These are phyloP conservation scores for Cepaea nemoralis DNA, from an alignment of 1,140 invertebrate genomes.

Conservation along the genomic window DNA sequence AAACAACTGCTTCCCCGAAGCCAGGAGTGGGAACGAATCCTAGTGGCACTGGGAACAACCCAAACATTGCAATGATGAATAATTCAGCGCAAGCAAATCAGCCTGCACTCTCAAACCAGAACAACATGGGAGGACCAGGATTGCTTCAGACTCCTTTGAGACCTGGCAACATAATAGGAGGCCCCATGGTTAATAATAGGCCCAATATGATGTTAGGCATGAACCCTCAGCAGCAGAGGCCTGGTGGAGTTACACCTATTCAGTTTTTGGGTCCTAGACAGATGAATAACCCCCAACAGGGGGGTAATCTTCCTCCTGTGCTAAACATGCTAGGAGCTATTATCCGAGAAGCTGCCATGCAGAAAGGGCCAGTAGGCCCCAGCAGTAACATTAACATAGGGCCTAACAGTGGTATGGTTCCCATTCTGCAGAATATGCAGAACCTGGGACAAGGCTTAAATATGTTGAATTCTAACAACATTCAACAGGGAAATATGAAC, in stretches of 20 bases:
- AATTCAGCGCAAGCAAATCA: slow-evolving; percentile 1
- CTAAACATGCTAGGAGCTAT: slow-evolving; percentile 50
- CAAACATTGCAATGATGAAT: slow-evolving; percentile 13
- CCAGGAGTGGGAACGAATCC: slow-evolving; percentile 4
- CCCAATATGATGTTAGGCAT: slow-evolving; percentile 27
- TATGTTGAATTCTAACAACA: slow-evolving; percentile 5
- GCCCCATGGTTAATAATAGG: slow-evolving; percentile 12
- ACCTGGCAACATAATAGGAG: background rate
- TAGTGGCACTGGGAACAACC: background rate
- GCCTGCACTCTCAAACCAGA: background rate
- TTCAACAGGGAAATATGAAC: slow-evolving; percentile 16
- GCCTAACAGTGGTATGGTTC: slow-evolving; percentile 2
- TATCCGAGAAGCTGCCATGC: slow-evolving; percentile 39
- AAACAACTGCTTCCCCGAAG: slow-evolving; percentile 39
- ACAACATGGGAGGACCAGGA: slow-evolving; percentile 28
- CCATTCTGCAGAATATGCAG: slow-evolving; percentile 4
- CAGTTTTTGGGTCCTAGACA: slow-evolving; percentile 21
- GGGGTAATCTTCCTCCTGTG: slow-evolving; percentile 40
- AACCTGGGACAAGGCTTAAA: background rate
- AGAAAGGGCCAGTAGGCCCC: slow-evolving; percentile 30
- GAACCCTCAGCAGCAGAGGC: slow-evolving; percentile 28
- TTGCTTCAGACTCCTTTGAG: slow-evolving; percentile 23
- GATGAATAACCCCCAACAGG: background rate
- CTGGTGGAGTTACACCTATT: slow-evolving; percentile 19
- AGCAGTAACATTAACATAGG: slow-evolving; percentile 37